Evolutionary conservation across 2,888 invertebrate species (phyloP).

Genomic region (Morinoia aosen): DNA sequence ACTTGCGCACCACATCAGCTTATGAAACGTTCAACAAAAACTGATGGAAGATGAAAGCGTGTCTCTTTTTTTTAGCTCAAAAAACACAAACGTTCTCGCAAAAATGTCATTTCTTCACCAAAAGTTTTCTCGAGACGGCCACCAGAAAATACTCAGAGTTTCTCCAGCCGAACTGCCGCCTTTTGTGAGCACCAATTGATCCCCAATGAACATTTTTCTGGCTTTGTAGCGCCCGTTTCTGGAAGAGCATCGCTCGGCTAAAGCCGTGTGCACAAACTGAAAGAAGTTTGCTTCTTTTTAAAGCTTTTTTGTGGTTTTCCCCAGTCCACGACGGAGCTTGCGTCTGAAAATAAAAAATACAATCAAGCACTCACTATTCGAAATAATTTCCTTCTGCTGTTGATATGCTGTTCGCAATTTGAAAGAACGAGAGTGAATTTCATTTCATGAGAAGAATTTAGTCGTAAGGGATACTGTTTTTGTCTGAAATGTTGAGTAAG

Average conservation of each 20-base stretch:
- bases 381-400: background rate
- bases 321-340: background rate
- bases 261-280: background rate
- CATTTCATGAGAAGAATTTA: too few relatives aligned
- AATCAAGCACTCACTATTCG: background rate
- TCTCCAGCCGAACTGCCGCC: background rate
- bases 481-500: background rate
- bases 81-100: background rate
- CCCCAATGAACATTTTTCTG: slow-evolving; percentile 19
- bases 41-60: background rate
- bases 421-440: too few relatives aligned
- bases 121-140: background rate
- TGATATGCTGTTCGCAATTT: background rate
- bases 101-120: background rate
- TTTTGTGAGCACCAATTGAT: background rate
- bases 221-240: slow-evolving; percentile 1
- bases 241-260: background rate
- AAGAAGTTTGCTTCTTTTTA: background rate
- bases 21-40: background rate
- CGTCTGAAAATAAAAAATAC: background rate
- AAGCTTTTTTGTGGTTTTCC: background rate
- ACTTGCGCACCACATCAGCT: background rate
- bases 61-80: background rate
- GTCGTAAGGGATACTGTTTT: background rate
- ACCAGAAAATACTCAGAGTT: background rate